Conservation (phyloP, 2,113 vertebrate genomes). For the Trinectes maculatus region DNA sequence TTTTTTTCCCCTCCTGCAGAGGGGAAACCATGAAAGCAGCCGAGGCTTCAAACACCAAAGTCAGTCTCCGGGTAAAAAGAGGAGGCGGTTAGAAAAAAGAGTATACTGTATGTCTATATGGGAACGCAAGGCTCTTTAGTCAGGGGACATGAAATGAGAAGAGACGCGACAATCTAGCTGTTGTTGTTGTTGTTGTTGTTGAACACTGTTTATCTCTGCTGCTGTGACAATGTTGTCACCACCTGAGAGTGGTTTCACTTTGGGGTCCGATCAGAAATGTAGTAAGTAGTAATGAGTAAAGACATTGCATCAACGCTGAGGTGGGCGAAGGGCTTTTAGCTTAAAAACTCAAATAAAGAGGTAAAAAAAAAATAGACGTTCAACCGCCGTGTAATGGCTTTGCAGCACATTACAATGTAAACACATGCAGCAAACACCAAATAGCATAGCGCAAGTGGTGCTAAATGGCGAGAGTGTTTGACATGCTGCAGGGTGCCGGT, state of each 20-base stretch:
- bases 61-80: conserved; percentile 21
- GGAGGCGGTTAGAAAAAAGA: conserved; percentile 4
- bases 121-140: conserved; percentile 34
- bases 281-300: too few relatives aligned
- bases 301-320: too few relatives aligned
- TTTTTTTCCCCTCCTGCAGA: neutral
- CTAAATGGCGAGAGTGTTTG: conserved; percentile 33
- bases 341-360: neutral
- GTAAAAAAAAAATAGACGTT: neutral
- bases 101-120: too few relatives aligned
- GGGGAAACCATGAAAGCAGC: conserved; percentile 37
- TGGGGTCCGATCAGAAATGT: too few relatives aligned
- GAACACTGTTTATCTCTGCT: too few relatives aligned
- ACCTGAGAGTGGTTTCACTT: too few relatives aligned
- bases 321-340: too few relatives aligned
- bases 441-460: conserved; percentile 22
- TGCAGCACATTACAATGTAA: conserved; percentile 2
- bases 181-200: conserved; percentile 1
- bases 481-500: conserved; percentile 23
- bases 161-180: neutral
- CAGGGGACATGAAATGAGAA: conserved; percentile 26
- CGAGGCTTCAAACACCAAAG: conserved; percentile 25
- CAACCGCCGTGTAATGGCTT: neutral
- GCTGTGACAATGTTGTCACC: too few relatives aligned
- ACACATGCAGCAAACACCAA: conserved; percentile 8